Percentiles rank a stretch among this genome's conserved stretches.
Conservation (phyloP, 2,888 invertebrate genomes). For the Amphipyra berbera region DNA sequence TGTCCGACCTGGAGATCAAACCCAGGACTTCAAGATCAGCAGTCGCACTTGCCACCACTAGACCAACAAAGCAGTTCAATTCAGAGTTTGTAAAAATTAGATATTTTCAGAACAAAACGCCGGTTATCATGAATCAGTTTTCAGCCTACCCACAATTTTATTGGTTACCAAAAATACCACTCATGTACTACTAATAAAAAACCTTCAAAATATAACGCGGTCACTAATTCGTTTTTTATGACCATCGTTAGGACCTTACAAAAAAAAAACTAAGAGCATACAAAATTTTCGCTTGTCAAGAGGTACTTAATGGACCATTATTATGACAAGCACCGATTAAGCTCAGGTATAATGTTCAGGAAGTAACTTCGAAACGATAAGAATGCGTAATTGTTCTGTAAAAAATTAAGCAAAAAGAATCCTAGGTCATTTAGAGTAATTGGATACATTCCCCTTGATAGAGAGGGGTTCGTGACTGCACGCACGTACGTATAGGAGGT, state of each 20-base stretch:
- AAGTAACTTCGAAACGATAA: slow-evolving; percentile 47
- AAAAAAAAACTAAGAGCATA: slow-evolving; percentile 68
- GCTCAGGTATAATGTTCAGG: slow-evolving; percentile 50
- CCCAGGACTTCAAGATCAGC: too few species aligned
- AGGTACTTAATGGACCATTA: slow-evolving; percentile 57
- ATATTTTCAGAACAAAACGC: too few species aligned
- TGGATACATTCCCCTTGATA: neutral
- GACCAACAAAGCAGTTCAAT: too few species aligned
- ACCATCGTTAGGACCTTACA: slow-evolving; percentile 75
- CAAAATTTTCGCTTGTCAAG: slow-evolving; percentile 71
- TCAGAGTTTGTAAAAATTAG: too few species aligned
- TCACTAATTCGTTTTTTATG: slow-evolving; percentile 84
- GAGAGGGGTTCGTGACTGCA: too few species aligned
- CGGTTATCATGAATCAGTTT: slow-evolving; percentile 46
- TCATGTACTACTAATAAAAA: slow-evolving; percentile 65
- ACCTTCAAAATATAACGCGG: slow-evolving; percentile 58
- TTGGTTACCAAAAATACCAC: slow-evolving; percentile 61
- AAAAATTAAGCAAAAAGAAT: slow-evolving; percentile 19
- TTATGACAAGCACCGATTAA: slow-evolving; percentile 57
- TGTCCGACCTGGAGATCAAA: too few species aligned
- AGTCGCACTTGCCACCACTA: too few species aligned
- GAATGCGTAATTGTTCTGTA: slow-evolving; percentile 24
- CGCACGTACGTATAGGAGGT: too few species aligned
- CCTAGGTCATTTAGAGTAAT: slow-evolving; percentile 18
- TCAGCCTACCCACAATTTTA: slow-evolving; percentile 33